Evolutionary conservation across 2,113 vertebrate species (phyloP).

Genomic region (Myiagra hebetior): DNA sequence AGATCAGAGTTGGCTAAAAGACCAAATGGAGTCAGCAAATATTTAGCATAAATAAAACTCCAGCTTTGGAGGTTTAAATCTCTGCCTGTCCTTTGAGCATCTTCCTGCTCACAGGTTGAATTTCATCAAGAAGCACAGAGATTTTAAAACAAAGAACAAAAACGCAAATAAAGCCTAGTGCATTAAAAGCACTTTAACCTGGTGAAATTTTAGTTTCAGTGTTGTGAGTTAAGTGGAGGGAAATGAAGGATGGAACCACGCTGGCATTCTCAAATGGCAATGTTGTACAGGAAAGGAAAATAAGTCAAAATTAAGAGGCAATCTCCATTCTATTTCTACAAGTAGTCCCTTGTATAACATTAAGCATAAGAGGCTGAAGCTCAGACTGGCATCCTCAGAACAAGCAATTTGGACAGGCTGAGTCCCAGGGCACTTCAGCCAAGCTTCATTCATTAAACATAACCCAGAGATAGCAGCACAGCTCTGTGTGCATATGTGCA

Average conservation of each 20-base stretch:
- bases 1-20: conserved; percentile 27
- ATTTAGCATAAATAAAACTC: conserved; percentile 51
- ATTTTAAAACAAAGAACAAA: neutral
- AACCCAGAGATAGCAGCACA: neutral
- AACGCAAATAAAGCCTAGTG: neutral
- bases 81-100: neutral
- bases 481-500: fast-evolving
- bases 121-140: neutral
- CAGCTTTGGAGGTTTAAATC: neutral
- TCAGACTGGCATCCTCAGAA: neutral
- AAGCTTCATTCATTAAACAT: neutral
- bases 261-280: neutral
- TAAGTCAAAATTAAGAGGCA: conserved; percentile 13
- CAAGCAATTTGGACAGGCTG: neutral
- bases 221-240: neutral
- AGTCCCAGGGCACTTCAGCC: neutral
- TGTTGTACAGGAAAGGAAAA: neutral
- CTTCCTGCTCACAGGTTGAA: neutral
- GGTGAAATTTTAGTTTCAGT: neutral
- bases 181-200: neutral
- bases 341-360: neutral
- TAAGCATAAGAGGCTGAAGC: neutral
- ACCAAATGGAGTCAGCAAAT: conserved; percentile 21
- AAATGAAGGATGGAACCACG: neutral
- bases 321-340: neutral